Conservation (phyloP, 1,140 invertebrate species). For the Drosophila novamexicana region DNA sequence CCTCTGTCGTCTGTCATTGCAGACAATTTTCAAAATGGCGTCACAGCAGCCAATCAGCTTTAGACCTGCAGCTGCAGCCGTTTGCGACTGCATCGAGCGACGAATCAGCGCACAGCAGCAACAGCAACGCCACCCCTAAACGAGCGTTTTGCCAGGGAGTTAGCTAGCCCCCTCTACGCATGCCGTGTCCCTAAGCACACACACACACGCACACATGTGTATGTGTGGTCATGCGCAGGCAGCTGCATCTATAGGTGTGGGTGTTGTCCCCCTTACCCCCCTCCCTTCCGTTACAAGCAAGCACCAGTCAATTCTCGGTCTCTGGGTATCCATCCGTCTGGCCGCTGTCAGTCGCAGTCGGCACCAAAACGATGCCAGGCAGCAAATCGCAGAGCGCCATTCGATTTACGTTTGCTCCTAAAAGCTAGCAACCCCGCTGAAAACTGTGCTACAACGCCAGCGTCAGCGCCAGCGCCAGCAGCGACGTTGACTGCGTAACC, state of each 20-base stretch:
- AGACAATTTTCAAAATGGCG: conserved; percentile 32
- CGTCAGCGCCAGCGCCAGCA: conserved; percentile 28
- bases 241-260: conserved; percentile 44
- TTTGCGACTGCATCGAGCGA: conserved; percentile 57
- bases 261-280: conserved; percentile 14
- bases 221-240: conserved; percentile 76
- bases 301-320: conserved; percentile 19
- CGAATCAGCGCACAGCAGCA: conserved; percentile 68
- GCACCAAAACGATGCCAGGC: conserved; percentile 27
- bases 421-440: conserved; percentile 32
- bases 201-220: conserved; percentile 23
- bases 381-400: conserved; percentile 71
- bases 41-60: conserved; percentile 55
- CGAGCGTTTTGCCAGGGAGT: neutral
- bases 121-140: conserved; percentile 42
- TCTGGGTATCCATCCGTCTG: conserved; percentile 33
- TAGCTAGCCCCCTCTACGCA: conserved; percentile 22
- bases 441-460: conserved; percentile 64
- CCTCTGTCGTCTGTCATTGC: conserved; percentile 27
- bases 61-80: conserved; percentile 57
- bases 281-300: neutral
- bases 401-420: conserved; percentile 65
- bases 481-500: conserved; percentile 49
- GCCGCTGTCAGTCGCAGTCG: conserved; percentile 36
- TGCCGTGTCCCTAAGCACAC: conserved; percentile 58